These are phyloP conservation scores for Trachythela sp. DNA, from an alignment of 64 coral and sea anemone species.

Conservation along the genomic window DNA sequence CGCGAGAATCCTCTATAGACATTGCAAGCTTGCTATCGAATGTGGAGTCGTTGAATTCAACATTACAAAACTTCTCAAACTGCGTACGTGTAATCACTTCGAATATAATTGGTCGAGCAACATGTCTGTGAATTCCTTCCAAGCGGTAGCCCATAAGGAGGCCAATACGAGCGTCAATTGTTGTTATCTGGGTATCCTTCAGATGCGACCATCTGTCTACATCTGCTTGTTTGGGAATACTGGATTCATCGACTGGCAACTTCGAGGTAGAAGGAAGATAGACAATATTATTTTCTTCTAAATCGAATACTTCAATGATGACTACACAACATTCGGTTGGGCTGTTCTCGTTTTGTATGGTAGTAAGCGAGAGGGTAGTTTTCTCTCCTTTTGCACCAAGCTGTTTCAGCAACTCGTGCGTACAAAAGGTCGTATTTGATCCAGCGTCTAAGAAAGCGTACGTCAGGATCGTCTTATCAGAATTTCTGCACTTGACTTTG, in stretches of 20 bases:
- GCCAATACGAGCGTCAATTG: background rate
- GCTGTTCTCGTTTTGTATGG: too few relatives aligned
- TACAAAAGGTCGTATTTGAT: too few relatives aligned
- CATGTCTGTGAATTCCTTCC: background rate
- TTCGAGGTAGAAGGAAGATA: constrained; percentile 2
- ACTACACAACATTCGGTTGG: too few relatives aligned
- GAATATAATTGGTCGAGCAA: background rate
- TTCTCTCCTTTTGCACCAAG: background rate
- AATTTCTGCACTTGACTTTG: too few relatives aligned
- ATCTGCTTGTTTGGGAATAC: constrained; percentile 17
- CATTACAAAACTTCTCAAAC: background rate
- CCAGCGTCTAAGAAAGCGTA: too few relatives aligned
- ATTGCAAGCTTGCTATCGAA: background rate
- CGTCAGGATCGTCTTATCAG: too few relatives aligned
- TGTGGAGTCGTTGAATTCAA: background rate
- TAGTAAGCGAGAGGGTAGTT: background rate
- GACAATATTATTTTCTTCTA: background rate
- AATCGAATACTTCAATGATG: too few relatives aligned
- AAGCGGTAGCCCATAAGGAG: constrained; percentile 51
- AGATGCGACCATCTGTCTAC: constrained; percentile 35
- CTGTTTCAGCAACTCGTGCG: background rate
- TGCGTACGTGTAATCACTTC: too few relatives aligned
- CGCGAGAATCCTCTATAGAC: background rate
- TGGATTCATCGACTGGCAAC: background rate
- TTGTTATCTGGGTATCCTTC: background rate